Conservation (phyloP, 1,140 invertebrate genomes). For the Lysiphlebus fabarum region DNA sequence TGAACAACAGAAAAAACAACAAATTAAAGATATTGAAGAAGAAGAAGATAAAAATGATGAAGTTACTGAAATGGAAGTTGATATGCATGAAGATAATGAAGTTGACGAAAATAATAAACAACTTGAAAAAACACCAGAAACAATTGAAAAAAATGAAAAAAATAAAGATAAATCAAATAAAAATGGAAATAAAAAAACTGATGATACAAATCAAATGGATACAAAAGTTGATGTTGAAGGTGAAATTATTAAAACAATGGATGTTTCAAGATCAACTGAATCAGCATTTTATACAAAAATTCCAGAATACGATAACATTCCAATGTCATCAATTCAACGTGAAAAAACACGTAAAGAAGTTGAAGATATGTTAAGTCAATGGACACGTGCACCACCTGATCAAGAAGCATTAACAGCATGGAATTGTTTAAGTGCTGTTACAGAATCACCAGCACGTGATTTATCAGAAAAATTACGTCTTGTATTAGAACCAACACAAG, state of each 20-base stretch:
- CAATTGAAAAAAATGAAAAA: conserved; percentile 37
- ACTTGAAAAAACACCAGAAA: conserved; percentile 53
- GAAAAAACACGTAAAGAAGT: conserved; percentile 51
- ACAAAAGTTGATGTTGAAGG: conserved; percentile 71
- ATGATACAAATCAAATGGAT: conserved; percentile 39
- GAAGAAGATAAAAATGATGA: conserved; percentile 57
- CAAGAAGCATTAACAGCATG: conserved; percentile 57
- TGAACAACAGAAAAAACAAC: conserved; percentile 75
- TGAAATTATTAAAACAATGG: conserved; percentile 66
- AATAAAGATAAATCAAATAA: conserved; percentile 17
- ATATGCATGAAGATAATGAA: conserved; percentile 54
- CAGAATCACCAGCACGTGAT: conserved; percentile 74
- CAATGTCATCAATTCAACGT: conserved; percentile 28
- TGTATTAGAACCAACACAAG: conserved; percentile 91
- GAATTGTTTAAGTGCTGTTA: conserved; percentile 60
- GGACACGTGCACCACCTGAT: conserved; percentile 53
- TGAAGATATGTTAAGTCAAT: conserved; percentile 58
- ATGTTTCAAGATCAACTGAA: conserved; percentile 66
- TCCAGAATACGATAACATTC: conserved; percentile 42
- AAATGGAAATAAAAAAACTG: conserved; percentile 26
- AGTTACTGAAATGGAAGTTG: conserved; percentile 58
- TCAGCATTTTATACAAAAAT: conserved; percentile 67
- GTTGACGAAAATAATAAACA: conserved; percentile 31
- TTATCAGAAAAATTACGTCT: conserved; percentile 91
- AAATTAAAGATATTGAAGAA: conserved; percentile 62